Conservation (phyloP, 2,888 invertebrate genomes). For the Cataglyphis livida region DNA sequence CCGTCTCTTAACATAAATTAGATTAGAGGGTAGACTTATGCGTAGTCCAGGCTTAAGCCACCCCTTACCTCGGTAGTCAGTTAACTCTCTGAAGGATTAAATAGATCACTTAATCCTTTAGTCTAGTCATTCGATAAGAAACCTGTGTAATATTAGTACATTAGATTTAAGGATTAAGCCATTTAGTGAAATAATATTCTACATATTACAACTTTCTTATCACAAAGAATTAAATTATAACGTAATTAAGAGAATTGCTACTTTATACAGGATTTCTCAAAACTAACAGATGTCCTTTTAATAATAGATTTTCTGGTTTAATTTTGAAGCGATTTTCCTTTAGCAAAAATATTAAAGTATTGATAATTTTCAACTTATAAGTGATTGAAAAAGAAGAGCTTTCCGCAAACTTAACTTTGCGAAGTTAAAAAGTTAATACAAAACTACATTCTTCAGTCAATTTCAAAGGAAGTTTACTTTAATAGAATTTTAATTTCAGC, state of each 20-base stretch:
- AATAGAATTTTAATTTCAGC: not conserved
- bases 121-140: not conserved
- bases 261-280: not conserved
- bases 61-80: not conserved
- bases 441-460: not conserved
- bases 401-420: not conserved
- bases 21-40: not conserved
- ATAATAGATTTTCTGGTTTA: too few species aligned
- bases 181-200: not conserved
- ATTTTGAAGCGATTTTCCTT: too few species aligned
- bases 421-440: not conserved
- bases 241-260: not conserved
- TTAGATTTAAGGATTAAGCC: not conserved
- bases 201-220: not conserved
- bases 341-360: too few species aligned
- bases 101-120: slow-evolving; percentile 8
- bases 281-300: too few species aligned
- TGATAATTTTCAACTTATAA: not conserved
- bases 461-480: not conserved
- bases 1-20: slow-evolving; percentile 33
- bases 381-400: not conserved
- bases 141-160: not conserved
- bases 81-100: slow-evolving; percentile 3
- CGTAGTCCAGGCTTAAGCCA: slow-evolving; percentile 17
- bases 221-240: not conserved